These are phyloP conservation scores for Triplophysa rosa DNA, from an alignment of 2,113 vertebrate species.

Conservation along the genomic window DNA sequence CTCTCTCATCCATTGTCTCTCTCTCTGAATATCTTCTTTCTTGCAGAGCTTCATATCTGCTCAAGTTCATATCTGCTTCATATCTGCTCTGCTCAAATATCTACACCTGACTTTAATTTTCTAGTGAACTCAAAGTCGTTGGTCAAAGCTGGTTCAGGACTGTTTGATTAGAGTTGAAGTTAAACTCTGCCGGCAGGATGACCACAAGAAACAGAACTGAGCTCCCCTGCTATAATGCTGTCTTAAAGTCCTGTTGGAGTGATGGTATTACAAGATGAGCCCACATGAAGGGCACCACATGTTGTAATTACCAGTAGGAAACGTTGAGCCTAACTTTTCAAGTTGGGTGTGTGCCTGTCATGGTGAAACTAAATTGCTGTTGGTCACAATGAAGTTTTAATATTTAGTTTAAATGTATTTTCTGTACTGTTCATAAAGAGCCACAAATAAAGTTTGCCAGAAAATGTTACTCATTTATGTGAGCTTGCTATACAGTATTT, in stretches of 20 bases:
- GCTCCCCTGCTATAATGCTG: background rate
- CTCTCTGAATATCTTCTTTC: background rate
- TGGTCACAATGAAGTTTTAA: background rate
- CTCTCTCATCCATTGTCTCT: background rate
- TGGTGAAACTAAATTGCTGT: background rate
- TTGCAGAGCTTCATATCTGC: background rate
- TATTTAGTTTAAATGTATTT: background rate
- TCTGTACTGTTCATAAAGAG: background rate
- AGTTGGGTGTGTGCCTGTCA: background rate
- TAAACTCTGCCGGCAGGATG: background rate
- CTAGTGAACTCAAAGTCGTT: background rate
- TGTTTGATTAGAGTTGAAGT: constrained; percentile 30
- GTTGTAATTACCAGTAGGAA: constrained; percentile 21
- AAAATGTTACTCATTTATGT: background rate
- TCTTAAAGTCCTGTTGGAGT: background rate
- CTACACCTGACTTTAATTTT: constrained; percentile 18
- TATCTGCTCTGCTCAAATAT: too few relatives aligned
- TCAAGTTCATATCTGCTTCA: background rate
- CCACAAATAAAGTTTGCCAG: background rate
- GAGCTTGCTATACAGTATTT: too few relatives aligned
- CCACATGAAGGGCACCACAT: background rate
- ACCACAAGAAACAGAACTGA: background rate
- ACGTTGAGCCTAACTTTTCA: background rate
- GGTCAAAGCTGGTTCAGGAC: constrained; percentile 23
- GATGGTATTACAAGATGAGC: constrained; percentile 15